phyloP scores from a whole-genome alignment of 92 coral and sea anemone species.

The Metridium senile region DNA sequence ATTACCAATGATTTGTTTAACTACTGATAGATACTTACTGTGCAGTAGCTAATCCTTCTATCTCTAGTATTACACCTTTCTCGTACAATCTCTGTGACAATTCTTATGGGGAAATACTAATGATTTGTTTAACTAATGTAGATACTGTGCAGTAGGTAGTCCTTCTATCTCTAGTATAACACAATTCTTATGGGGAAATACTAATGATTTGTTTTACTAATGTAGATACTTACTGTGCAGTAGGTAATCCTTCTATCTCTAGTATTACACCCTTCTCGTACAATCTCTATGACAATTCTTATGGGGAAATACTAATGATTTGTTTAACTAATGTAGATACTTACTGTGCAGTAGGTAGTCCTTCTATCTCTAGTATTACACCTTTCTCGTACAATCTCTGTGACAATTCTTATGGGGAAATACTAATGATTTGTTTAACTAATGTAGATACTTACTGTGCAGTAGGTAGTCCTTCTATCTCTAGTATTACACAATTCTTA shows the following conservation, averaged over 20 bases:
- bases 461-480: conserved; percentile 94
- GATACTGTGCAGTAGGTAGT: conserved; percentile 89
- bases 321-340: too few species aligned
- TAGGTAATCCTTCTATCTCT: conserved; percentile 97
- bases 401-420: too few species aligned
- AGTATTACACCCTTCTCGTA: conserved; percentile 96
- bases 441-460: conserved; percentile 89
- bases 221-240: conserved; percentile 80
- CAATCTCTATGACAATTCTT: conserved; percentile 83
- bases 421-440: too few species aligned
- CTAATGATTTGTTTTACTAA: too few species aligned
- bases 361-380: conserved; percentile 94
- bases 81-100: conserved; percentile 92
- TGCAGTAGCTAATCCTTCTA: conserved; percentile 92
- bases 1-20: too few species aligned
- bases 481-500: conserved; percentile 88
- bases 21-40: conserved; percentile 88
- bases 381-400: conserved; percentile 96
- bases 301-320: too few species aligned
- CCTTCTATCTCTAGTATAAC: conserved; percentile 97
- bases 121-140: too few species aligned
- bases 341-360: conserved; percentile 94
- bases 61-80: conserved; percentile 94
- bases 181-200: too few species aligned
- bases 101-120: too few species aligned